Conservation (phyloP, 2,888 invertebrate species). For the Calameuta pallipes region DNA sequence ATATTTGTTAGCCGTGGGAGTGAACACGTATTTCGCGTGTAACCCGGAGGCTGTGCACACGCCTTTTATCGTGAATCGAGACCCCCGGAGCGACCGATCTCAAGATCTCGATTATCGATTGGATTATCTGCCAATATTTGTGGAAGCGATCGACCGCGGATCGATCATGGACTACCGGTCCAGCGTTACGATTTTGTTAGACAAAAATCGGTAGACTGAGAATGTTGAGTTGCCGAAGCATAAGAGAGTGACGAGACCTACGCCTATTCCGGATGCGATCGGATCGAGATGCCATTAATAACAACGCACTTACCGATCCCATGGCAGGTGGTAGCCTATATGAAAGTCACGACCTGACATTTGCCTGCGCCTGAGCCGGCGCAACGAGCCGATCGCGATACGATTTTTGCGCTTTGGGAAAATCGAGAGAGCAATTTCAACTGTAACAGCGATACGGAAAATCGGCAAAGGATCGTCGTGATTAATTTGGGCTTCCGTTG, state of each 20-base stretch:
- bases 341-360: slow-evolving; percentile 65
- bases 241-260: slow-evolving; percentile 32
- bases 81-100: not conserved
- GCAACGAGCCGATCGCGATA: slow-evolving; percentile 52
- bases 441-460: slow-evolving; percentile 40
- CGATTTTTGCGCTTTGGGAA: slow-evolving; percentile 45
- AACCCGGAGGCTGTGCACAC: not conserved
- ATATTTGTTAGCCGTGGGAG: not conserved
- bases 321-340: slow-evolving; percentile 60
- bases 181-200: not conserved
- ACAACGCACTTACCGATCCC: slow-evolving; percentile 60
- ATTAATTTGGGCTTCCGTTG: not conserved
- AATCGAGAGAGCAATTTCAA: slow-evolving; percentile 45
- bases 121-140: not conserved
- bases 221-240: not conserved
- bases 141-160: not conserved
- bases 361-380: slow-evolving; percentile 53
- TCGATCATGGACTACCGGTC: not conserved
- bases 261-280: slow-evolving; percentile 58
- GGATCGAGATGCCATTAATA: slow-evolving; percentile 58
- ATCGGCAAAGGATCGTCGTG: not conserved
- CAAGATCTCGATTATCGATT: not conserved
- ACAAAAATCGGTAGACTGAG: not conserved
- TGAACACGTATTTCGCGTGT: not conserved
- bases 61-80: not conserved